phyloP scores from a whole-genome alignment of 2,113 vertebrate species.

The Tiliqua scincoides region DNA sequence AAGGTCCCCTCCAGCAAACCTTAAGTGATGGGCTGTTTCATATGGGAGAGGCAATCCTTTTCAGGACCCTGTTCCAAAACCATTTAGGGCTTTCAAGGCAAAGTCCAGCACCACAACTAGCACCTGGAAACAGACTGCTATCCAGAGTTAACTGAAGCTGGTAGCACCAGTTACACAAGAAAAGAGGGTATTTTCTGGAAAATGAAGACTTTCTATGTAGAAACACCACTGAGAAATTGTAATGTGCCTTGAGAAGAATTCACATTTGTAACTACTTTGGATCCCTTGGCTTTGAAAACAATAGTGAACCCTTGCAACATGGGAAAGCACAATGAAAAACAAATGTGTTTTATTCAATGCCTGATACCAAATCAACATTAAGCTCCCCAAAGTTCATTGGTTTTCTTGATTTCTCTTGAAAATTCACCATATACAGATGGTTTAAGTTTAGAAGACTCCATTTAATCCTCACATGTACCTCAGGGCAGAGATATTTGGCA shows the following conservation, averaged over 20 bases:
- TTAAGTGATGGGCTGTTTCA: too few species aligned
- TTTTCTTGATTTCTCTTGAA: constrained; percentile 26
- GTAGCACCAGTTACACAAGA: background rate
- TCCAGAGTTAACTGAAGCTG: background rate
- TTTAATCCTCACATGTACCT: constrained; percentile 56
- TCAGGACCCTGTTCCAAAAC: too few species aligned
- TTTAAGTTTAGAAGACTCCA: constrained; percentile 66
- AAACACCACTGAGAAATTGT: constrained; percentile 8
- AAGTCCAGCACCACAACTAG: too few species aligned
- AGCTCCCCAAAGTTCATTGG: constrained; percentile 23
- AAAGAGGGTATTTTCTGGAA: background rate
- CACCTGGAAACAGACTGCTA: too few species aligned
- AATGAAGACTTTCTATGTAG: background rate
- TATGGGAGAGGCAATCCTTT: too few species aligned
- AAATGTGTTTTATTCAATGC: constrained; percentile 30
- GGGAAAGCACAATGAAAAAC: background rate
- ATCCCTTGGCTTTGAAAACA: background rate
- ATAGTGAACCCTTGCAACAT: constrained; percentile 1
- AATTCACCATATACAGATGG: constrained; percentile 58
- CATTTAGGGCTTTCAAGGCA: too few species aligned
- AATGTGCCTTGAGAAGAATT: background rate
- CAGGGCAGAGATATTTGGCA: constrained; percentile 50
- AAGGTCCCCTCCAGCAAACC: too few species aligned
- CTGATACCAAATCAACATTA: constrained; percentile 25
- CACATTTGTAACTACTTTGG: background rate